Base-by-base conservation (phyloP, 2,113 vertebrate genomes). In the Urocolius indicus region DNA sequence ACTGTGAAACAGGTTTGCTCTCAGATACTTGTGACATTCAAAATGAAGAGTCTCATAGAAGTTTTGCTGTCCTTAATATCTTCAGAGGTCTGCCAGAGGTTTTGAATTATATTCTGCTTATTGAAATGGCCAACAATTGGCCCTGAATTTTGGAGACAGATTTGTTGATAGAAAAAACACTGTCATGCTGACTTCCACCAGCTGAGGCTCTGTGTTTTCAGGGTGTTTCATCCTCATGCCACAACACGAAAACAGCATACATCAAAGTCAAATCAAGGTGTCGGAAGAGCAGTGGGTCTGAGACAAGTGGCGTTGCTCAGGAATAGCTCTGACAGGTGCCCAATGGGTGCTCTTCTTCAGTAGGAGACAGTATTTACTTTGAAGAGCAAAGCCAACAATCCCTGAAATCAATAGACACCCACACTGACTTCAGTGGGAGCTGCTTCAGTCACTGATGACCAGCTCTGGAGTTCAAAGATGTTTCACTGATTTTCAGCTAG, bases 261-360 rank as follows among this genome's bases (percentile, higher is more conserved):
- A 34, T 63, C 27, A 41, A 91, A 76, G 38, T 66, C 61, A 74
- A 83, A 55, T 32, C 21, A 59, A 55, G 18, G 49, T 65, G 30
- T 23, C 4, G 1, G 61, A 85, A 85, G 0, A 4, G 41, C 23
- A 63, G 20, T 46, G 61, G 46, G 32, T 55, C 32, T 66, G 51
- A 69, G 41, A 49, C 34, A 1, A 0, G 8, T 2, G 0, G 61
- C 4, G 1, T n/a, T 51, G 62, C 46, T 67, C n/a, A 29, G 62
- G 21, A 61, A 41, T 10, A 76, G 58, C 43, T 67, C 63, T 66
- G 68, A 36, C 46, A 62, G 27, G 46, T 52, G 54, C 48, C 36
- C 43, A 57, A 22, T 1, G 2, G 29, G 41, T 84, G 29, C n/a
- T 55, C 27, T 73, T 10, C 63, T 59, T 68, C 46, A 9, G 38